Evolutionary conservation across 2,888 invertebrate species (phyloP).

Genomic region (Ecdyonurus torrentis): DNA sequence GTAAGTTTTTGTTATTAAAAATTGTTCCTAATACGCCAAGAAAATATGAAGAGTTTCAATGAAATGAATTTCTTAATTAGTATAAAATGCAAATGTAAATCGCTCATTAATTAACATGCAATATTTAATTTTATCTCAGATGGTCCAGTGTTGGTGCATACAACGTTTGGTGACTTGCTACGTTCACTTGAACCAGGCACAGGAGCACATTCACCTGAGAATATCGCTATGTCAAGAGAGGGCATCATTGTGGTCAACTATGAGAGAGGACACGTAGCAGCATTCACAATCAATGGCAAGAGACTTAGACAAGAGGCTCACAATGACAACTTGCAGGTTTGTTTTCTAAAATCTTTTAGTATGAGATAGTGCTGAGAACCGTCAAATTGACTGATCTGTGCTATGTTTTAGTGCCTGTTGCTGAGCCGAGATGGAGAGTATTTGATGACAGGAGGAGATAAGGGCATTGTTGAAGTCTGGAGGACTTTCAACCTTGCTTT

Average conservation of each 20-base stretch:
- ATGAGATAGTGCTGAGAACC: too few relatives aligned
- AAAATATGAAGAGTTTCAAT: too few relatives aligned
- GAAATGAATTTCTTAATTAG: not conserved
- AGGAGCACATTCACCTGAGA: constrained; percentile 58
- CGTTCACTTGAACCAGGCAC: constrained; percentile 73
- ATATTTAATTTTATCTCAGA: constrained; percentile 33
- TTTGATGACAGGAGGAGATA: constrained; percentile 92
- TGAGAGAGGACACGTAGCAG: constrained; percentile 79
- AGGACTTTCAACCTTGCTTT: constrained; percentile 92
- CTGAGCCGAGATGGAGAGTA: constrained; percentile 97
- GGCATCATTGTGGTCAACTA: constrained; percentile 92
- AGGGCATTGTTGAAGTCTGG: constrained; percentile 97
- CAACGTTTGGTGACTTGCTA: constrained; percentile 90
- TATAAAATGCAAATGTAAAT: not conserved
- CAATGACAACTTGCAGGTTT: constrained; percentile 85
- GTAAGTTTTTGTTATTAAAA: constrained; percentile 35
- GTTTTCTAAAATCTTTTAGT: not conserved
- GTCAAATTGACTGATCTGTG: not conserved
- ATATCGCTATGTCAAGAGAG: constrained; percentile 88
- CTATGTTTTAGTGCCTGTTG: constrained; percentile 55
- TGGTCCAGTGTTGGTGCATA: constrained; percentile 94
- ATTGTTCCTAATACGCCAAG: too few relatives aligned
- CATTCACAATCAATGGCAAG: constrained; percentile 88
- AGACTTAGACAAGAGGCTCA: constrained; percentile 78
- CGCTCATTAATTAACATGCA: not conserved